These are phyloP conservation scores for Strix uralensis DNA, from an alignment of 2,113 vertebrate genomes.

Conservation along the genomic window DNA sequence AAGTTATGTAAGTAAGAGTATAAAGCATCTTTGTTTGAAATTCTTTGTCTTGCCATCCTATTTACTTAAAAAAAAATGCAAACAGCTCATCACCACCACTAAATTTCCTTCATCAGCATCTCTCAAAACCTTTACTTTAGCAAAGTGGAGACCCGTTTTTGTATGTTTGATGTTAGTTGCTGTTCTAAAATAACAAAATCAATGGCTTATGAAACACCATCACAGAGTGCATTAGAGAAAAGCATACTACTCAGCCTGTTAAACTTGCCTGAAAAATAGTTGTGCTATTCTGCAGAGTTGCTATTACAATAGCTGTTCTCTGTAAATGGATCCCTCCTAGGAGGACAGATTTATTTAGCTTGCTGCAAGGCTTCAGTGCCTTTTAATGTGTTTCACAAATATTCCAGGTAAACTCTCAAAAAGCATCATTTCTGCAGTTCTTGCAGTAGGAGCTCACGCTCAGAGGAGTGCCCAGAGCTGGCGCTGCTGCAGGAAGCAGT, in stretches of 20 bases:
- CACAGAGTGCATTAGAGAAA: neutral
- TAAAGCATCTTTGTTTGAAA: neutral
- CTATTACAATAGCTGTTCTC: neutral
- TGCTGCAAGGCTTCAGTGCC: neutral
- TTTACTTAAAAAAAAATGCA: neutral
- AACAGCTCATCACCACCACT: neutral
- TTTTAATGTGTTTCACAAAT: neutral
- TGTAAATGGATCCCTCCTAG: neutral
- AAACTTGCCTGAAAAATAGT: neutral
- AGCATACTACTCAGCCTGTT: neutral
- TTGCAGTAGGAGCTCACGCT: neutral
- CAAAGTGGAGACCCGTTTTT: neutral
- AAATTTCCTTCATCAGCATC: neutral
- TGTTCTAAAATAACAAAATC: constrained; percentile 24
- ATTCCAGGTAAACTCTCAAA: neutral
- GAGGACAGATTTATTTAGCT: neutral
- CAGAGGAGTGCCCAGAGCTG: neutral
- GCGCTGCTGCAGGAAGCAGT: neutral
- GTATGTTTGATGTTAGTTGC: neutral
- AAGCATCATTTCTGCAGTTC: neutral
- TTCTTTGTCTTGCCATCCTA: neutral
- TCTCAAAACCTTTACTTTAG: neutral
- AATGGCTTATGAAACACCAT: constrained; percentile 20
- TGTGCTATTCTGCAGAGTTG: neutral
- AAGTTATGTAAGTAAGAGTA: neutral